Percentiles rank a stretch among this genome's conserved stretches.
Evolutionary conservation across 2,888 invertebrate genomes (phyloP).

Genomic region (Labia minor): DNA sequence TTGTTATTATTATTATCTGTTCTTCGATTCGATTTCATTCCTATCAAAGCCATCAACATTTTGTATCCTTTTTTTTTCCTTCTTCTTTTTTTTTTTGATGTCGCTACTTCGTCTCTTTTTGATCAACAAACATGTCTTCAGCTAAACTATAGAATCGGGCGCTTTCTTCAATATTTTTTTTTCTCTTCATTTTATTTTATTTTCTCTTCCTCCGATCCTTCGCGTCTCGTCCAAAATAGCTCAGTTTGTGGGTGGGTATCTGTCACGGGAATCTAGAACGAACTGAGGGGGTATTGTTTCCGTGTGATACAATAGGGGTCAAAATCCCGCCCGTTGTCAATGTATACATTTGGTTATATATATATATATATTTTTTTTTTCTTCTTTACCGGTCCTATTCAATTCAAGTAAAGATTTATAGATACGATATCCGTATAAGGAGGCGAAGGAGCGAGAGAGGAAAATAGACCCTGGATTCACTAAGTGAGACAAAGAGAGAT

Average conservation of each 20-base stretch:
- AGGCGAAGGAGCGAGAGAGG: not conserved
- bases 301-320: conserved; percentile 13
- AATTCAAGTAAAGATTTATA: conserved; percentile 13
- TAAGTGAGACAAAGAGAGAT: not conserved
- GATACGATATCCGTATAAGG: conserved; percentile 13
- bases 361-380: not conserved
- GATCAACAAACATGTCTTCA: too few species aligned
- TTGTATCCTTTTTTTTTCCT: too few species aligned
- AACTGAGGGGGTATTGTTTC: not conserved
- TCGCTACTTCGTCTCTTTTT: too few species aligned
- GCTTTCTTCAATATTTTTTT: too few species aligned
- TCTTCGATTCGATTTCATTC: too few species aligned
- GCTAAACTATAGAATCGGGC: too few species aligned
- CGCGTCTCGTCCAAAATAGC: too few species aligned
- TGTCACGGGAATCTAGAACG: not conserved
- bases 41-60: too few species aligned
- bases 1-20: too few species aligned
- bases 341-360: conserved; percentile 8
- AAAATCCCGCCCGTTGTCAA: conserved; percentile 8
- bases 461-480: not conserved
- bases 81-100: too few species aligned
- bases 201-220: too few species aligned
- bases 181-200: too few species aligned
- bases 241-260: not conserved
- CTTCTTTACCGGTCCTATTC: not conserved